A percentile compares a stretch with the other conserved stretches of the same genome.
Conservation (phyloP, 2,797 vertebrate genomes). For the Nannoperca obscura region DNA sequence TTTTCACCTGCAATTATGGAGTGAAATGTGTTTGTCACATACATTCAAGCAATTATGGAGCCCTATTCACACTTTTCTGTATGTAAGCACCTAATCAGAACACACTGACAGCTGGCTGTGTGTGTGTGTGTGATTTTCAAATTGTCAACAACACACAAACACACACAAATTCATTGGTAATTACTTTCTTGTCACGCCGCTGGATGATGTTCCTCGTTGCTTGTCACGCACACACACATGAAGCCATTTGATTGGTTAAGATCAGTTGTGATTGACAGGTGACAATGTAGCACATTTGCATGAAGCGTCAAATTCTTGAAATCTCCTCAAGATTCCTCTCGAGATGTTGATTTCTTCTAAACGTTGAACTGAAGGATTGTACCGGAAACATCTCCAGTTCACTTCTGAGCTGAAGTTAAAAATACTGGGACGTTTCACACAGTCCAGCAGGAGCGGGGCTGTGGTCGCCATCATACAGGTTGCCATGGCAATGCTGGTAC, state of each 20-base stretch:
- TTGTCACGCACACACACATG: conserved; percentile 15
- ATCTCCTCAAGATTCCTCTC: not conserved
- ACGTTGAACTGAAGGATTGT: not conserved
- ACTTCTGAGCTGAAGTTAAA: not conserved
- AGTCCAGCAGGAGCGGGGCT: not conserved
- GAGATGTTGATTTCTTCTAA: conserved; percentile 19
- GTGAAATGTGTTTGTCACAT: conserved; percentile 73
- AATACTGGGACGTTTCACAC: not conserved
- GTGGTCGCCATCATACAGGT: not conserved
- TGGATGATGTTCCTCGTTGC: conserved; percentile 36
- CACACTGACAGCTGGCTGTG: conserved; percentile 69
- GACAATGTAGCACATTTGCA: conserved; percentile 40
- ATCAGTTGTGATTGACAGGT: conserved; percentile 60
- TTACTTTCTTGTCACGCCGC: conserved; percentile 53
- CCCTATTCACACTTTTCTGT: conserved; percentile 64
- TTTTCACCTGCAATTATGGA: conserved; percentile 74
- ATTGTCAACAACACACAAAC: conserved; percentile 12
- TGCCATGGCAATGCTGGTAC: not conserved
- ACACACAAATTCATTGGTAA: conserved; percentile 52
- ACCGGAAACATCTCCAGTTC: not conserved
- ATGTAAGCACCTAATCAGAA: conserved; percentile 71
- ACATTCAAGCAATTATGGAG: conserved; percentile 69
- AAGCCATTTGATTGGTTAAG: conserved; percentile 51
- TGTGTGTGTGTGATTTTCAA: conserved; percentile 34
- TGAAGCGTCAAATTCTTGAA: conserved; percentile 20